Evolutionary conservation across 2,888 invertebrate genomes (phyloP).

Genomic region (Stenurella melanura): DNA sequence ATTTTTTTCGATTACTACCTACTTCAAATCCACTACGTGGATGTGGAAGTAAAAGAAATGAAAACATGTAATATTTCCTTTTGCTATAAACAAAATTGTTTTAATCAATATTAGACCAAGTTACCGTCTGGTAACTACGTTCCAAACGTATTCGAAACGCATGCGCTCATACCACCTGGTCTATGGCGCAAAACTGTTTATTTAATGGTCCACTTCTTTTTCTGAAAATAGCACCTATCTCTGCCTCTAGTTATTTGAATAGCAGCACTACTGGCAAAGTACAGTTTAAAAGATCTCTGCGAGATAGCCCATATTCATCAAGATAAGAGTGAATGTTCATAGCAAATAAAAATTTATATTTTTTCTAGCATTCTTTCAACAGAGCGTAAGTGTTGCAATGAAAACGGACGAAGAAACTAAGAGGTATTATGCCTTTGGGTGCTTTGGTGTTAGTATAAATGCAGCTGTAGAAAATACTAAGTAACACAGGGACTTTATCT

Average conservation of each 20-base stretch:
- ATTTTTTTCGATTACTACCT: too few species aligned
- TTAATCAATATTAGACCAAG: too few species aligned
- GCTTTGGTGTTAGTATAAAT: constrained; percentile 27
- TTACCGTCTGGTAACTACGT: too few species aligned
- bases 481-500: constrained; percentile 7
- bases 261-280: background rate
- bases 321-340: constrained; percentile 21
- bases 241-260: background rate
- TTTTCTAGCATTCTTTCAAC: constrained; percentile 17
- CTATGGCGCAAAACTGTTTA: too few species aligned
- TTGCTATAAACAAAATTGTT: too few species aligned
- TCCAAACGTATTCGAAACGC: too few species aligned
- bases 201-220: background rate
- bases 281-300: background rate
- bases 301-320: constrained; percentile 17
- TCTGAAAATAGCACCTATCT: background rate
- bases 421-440: constrained; percentile 29
- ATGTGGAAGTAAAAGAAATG: too few species aligned
- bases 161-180: too few species aligned
- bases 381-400: constrained; percentile 10
- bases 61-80: too few species aligned
- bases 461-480: constrained; percentile 27
- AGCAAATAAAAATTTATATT: constrained; percentile 36
- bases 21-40: too few species aligned
- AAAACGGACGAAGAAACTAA: constrained; percentile 13